Evolutionary conservation across 1,140 invertebrate species (phyloP).

Genomic region (Diabrotica virgifera): DNA sequence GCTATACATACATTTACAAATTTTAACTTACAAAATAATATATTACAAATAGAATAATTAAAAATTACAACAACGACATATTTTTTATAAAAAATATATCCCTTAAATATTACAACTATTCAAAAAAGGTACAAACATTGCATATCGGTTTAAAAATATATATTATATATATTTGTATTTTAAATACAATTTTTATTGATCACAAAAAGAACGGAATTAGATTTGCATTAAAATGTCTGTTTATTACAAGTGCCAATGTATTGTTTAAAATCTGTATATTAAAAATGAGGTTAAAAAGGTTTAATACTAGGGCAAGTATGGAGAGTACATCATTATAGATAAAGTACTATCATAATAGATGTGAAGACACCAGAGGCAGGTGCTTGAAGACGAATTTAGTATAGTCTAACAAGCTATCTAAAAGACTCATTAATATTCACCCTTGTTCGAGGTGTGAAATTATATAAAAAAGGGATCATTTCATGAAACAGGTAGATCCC

Average conservation of each 20-base stretch:
- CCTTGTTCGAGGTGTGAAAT: too few species aligned
- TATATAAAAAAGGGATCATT: too few species aligned
- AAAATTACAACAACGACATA: slow-evolving; percentile 38
- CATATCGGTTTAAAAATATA: slow-evolving; percentile 33
- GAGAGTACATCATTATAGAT: too few species aligned
- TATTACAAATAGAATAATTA: slow-evolving; percentile 42
- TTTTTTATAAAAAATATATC: slow-evolving; percentile 41
- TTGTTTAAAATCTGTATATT: not conserved
- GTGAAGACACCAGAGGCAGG: too few species aligned
- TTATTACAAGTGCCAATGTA: not conserved
- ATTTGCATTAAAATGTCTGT: not conserved
- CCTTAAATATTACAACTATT: slow-evolving; percentile 29
- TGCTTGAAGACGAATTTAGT: too few species aligned
- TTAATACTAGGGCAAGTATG: too few species aligned
- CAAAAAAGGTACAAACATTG: slow-evolving; percentile 39
- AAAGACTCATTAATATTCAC: too few species aligned
- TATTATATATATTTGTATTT: slow-evolving; percentile 30
- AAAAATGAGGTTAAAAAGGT: not conserved
- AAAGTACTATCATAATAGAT: too few species aligned
- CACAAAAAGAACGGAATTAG: slow-evolving; percentile 44
- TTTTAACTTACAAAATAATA: slow-evolving; percentile 35
- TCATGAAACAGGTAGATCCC: too few species aligned
- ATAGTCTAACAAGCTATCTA: too few species aligned
- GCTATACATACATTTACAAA: slow-evolving; percentile 40
- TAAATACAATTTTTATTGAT: slow-evolving; percentile 40